Evolutionary conservation across 2,113 vertebrate genomes (phyloP), one percentile per base, ranked within the genome.

Genomic region (Callionymus lyra): DNA sequence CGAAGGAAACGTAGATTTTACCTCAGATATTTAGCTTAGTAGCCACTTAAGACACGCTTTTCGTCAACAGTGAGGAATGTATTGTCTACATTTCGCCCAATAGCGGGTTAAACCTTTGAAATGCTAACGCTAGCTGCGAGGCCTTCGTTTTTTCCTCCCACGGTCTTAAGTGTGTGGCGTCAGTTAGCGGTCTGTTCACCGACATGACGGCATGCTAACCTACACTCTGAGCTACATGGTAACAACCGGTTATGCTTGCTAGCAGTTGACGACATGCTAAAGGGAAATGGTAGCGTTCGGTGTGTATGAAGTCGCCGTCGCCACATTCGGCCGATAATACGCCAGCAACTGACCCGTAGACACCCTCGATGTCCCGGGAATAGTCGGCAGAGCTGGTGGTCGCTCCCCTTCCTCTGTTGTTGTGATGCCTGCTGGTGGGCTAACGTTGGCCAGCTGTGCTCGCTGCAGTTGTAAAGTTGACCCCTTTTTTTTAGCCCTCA

Each of bases 311-410:
- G 21, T 27, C 21, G 8, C 21, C 4, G 21, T 8, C 2, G 18
- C 2, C 9, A 45, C 3, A 47, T 2, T 31, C 4, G 59, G 27
- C 10, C 41, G 12, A 35, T 9, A 47, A 16, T 13, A 37, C 50
- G 48, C 10, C 21, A 5, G 14, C 38, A 19, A 82, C 80, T 82
- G 64, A 82, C 80, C 77, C 72, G 56, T 42, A 76, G 80, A 76
- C 72, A 71, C 74, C n/a, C 72, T 58, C 59, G 72, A 68, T 74
- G 80, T 78, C 72, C 74, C 70, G 68, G 77, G 77, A 55, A 65
- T 8, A 27, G 21, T 27, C 36, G 68, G 55, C 6, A 21, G 59
- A 59, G 71, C 61, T 47, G 47, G 44, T 52, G 62, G 59, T 47
- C 42, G 69, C 48, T 60, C 60, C 72, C 55, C 62, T 65, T 63